phyloP scores from a whole-genome alignment of 2,797 vertebrate species.

The Distichodus sexfasciatus region DNA sequence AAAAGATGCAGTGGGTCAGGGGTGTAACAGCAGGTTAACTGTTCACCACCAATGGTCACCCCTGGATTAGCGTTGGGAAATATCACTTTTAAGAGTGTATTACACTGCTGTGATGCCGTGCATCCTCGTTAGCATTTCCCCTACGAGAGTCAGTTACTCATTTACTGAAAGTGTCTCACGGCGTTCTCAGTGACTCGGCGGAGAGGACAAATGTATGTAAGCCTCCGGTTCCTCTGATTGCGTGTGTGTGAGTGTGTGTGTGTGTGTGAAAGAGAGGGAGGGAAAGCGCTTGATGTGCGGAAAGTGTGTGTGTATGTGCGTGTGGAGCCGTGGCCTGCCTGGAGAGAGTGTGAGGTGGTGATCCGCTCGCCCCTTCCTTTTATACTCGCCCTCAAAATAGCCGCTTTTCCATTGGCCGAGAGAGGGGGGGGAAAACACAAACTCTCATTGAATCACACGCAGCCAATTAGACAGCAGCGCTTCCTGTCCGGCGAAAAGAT shows the following conservation, averaged over 20 bases:
- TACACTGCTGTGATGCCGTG: background rate
- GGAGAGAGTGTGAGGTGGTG: constrained; percentile 28
- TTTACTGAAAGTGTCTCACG: background rate
- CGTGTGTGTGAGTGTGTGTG: no score
- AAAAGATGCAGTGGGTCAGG: no score
- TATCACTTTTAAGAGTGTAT: background rate
- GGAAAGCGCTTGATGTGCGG: constrained; percentile 10
- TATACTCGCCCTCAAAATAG: constrained; percentile 95
- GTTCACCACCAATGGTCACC: background rate
- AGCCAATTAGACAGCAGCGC: constrained; percentile 84
- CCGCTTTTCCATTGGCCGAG: constrained; percentile 80
- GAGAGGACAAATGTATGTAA: background rate
- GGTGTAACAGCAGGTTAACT: no score
- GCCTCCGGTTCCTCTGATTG: constrained; percentile 15
- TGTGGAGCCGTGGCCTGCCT: constrained; percentile 1
- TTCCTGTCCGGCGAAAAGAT: constrained; percentile 91
- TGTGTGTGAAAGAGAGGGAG: no score
- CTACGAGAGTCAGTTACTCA: background rate
- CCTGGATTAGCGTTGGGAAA: background rate
- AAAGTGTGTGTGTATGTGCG: background rate
- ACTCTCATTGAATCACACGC: constrained; percentile 78
- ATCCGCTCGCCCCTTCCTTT: constrained; percentile 64
- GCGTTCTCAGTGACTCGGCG: constrained; percentile 32
- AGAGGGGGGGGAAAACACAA: constrained; percentile 52
- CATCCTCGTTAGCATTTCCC: background rate